Base-by-base conservation (phyloP, 2,888 invertebrate genomes). In the Hybos culiciformis region DNA sequence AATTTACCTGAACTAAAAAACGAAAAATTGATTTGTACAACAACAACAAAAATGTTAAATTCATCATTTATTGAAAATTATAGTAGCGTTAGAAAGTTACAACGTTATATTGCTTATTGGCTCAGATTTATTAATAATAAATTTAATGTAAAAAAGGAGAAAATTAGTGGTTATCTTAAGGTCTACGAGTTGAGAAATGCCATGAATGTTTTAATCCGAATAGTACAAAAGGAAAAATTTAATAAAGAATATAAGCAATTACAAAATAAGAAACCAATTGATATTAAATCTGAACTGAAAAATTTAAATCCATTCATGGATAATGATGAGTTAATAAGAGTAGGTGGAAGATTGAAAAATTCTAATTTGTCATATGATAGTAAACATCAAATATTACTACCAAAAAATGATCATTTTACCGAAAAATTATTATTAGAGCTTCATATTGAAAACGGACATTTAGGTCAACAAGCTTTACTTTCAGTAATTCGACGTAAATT, bases 401-500 rank as follows among this genome's bases (percentile, higher is more conserved):
- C 26, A 18, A 34, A 33, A n/a, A 18, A 40, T 15, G 9, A 17
- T 15, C 33, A 33, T 17, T 17, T 33, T 17, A 33, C 33, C 5
- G 7, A 33, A 33, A 17, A 5, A 5, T 18, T 18, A 8, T 2
- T n/a, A 21, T 12, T 8, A 14, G 2, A 33, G 11, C 18, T 18
- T 6, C 41, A 41, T 33, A 15, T 9, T 14, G 26, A 33, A 8
- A 23, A 43, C 38, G 15, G 34, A 18, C 45, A 51, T 21, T 31
- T 37, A 8, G 46, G 45, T 9, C 36, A 40, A 14, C 48, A 48
- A 34, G 40, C 39, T 12, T 11, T 47, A 26, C 18, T 46, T 9
- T 40, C 43, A 9, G 40, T 36, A 49, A 15, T 37, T 14, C 32
- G 51, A 15, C 42, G 48, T 38, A 41, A 44, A 39, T 55, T 49